These are phyloP conservation scores for Parotia lawesii DNA, from an alignment of 2,113 vertebrate species.

Conservation along the genomic window DNA sequence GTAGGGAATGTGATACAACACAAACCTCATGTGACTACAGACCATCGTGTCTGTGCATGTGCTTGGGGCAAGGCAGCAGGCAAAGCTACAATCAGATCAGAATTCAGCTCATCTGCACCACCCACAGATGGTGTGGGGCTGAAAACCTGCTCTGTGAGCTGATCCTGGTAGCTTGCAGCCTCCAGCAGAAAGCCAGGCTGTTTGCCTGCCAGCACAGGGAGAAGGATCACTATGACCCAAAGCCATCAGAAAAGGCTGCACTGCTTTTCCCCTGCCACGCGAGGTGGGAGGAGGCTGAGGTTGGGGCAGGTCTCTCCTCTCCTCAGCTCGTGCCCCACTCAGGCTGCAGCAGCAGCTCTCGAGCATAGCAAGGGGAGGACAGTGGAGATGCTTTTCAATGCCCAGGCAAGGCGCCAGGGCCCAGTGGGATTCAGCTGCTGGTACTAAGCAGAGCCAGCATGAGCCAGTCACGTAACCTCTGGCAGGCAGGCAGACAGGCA, in stretches of 20 bases:
- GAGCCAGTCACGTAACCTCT: accelerated
- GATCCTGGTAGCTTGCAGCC: background rate
- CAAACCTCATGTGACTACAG: background rate
- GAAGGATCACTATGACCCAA: background rate
- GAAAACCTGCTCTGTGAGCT: background rate
- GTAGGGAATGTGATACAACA: background rate
- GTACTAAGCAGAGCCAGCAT: background rate
- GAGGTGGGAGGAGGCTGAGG: accelerated
- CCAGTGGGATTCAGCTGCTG: background rate
- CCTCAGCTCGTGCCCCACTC: background rate
- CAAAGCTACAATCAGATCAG: background rate
- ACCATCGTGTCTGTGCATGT: accelerated
- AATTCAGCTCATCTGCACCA: background rate
- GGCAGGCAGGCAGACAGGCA: background rate
- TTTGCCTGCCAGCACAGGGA: background rate
- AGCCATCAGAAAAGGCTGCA: too few species aligned
- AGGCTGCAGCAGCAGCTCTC: background rate
- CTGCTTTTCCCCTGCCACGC: background rate
- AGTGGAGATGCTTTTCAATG: background rate
- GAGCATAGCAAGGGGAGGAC: background rate
- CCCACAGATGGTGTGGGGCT: background rate
- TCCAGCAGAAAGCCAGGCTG: background rate
- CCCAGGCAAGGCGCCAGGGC: background rate
- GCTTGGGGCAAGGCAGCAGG: background rate
- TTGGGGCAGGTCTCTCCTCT: too few species aligned